These are phyloP conservation scores for Lissonota sp. DNA, from an alignment of 2,888 invertebrate species.

Conservation along the genomic window DNA sequence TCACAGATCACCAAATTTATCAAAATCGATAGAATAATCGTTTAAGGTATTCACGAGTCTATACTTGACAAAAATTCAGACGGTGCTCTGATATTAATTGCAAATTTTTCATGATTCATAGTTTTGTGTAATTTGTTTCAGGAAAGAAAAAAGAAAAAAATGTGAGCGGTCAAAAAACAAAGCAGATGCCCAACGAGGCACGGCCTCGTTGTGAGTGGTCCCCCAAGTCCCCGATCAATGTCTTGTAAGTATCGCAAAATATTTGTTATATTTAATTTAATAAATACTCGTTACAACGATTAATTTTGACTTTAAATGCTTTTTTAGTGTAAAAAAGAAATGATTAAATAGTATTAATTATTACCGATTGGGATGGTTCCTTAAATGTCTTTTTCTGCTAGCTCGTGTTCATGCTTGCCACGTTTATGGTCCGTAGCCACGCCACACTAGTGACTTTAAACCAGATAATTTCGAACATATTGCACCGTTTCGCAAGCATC, in stretches of 20 bases:
- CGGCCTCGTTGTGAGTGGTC: constrained; percentile 82
- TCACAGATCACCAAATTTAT: too few relatives aligned
- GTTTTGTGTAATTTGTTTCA: constrained; percentile 53
- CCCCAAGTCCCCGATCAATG: constrained; percentile 80
- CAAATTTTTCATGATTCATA: constrained; percentile 2
- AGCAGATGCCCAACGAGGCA: constrained; percentile 80
- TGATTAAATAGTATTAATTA: too few relatives aligned
- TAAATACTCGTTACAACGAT: not conserved
- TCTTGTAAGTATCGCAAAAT: constrained; percentile 76
- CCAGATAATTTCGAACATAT: constrained; percentile 49
- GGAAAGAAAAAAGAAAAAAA: constrained; percentile 71
- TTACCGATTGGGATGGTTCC: too few relatives aligned
- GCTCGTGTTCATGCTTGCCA: constrained; percentile 15
- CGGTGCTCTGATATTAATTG: too few relatives aligned
- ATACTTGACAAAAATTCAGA: too few relatives aligned
- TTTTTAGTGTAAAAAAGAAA: too few relatives aligned
- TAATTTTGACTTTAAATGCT: too few relatives aligned
- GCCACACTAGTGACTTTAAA: constrained; percentile 51
- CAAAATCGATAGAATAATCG: too few relatives aligned
- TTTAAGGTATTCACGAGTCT: too few relatives aligned
- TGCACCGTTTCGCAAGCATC: constrained; percentile 44
- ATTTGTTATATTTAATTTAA: not conserved
- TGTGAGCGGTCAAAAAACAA: constrained; percentile 73
- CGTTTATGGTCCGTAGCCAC: constrained; percentile 54
- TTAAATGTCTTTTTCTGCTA: constrained; percentile 31